Evolutionary conservation across 2,888 invertebrate species (phyloP).

Genomic region (Plagodis dolabraria): DNA sequence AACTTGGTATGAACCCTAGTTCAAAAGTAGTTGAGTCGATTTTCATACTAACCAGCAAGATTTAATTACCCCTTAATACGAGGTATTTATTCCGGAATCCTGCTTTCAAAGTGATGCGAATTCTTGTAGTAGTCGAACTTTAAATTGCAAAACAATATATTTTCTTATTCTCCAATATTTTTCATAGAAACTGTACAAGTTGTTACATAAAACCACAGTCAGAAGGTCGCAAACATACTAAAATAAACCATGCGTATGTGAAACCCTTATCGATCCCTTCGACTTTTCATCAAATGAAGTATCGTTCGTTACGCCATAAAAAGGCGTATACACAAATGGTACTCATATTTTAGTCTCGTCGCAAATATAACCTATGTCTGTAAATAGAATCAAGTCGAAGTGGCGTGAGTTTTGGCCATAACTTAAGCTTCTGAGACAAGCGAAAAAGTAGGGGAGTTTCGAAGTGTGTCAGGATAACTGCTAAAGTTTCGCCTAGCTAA

Average conservation of each 20-base stretch:
- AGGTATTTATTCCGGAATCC: no score
- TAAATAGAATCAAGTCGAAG: constrained; percentile 20
- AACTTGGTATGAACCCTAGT: no score
- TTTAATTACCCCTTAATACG: no score
- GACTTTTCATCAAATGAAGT: constrained; percentile 13
- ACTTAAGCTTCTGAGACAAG: constrained; percentile 7
- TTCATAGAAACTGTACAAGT: no score
- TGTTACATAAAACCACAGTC: no score
- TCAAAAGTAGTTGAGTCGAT: no score
- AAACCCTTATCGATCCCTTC: constrained; percentile 14
- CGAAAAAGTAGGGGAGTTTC: constrained; percentile 17
- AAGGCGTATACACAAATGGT: constrained; percentile 12
- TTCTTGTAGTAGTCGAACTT: no score
- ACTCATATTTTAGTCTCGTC: constrained; percentile 12
- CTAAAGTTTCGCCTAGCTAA: constrained; percentile 18
- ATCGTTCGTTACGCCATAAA: constrained; percentile 11
- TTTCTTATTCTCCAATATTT: no score
- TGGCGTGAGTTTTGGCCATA: constrained; percentile 21
- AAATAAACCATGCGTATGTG: constrained; percentile 5
- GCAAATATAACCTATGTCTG: constrained; percentile 18
- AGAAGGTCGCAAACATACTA: no score
- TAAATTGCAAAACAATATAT: no score
- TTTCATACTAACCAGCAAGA: no score
- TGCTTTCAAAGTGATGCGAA: no score
- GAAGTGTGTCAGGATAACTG: constrained; percentile 27